A percentile compares a stretch with the other conserved stretches of the same genome.
phyloP scores from a whole-genome alignment of 1,140 invertebrate species.

The Cydia amplana region DNA sequence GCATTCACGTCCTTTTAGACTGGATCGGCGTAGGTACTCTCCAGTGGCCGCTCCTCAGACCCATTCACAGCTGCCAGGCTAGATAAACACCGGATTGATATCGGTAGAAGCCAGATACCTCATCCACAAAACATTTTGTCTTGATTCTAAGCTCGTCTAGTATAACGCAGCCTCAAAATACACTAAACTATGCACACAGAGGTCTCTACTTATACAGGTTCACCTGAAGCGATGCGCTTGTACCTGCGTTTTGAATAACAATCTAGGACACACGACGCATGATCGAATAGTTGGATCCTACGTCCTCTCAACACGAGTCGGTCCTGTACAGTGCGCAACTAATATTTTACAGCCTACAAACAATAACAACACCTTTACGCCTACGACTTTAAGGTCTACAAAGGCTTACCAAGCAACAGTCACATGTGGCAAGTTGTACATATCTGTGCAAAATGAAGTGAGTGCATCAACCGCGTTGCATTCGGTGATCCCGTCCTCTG shows the following conservation, averaged over 20 bases:
- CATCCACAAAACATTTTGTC: not conserved
- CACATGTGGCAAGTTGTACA: not conserved
- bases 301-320: not conserved
- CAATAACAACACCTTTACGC: not conserved
- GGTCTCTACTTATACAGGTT: not conserved
- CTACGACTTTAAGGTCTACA: not conserved
- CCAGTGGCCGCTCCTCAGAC: not conserved
- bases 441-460: slow-evolving; percentile 41
- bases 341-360: not conserved
- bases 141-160: not conserved
- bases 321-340: not conserved
- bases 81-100: slow-evolving; percentile 30
- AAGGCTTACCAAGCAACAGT: not conserved
- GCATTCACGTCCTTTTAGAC: not conserved
- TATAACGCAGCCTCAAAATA: not conserved
- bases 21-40: not conserved
- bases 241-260: slow-evolving; percentile 1
- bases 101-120: slow-evolving; percentile 10
- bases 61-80: slow-evolving; percentile 19
- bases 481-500: slow-evolving; percentile 42
- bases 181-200: not conserved
- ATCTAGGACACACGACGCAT: slow-evolving; percentile 13
- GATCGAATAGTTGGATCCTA: slow-evolving; percentile 18
- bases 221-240: not conserved
- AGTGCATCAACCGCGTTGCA: slow-evolving; percentile 39